Conservation (phyloP, 2,888 invertebrate species). For the Pecten maximus region DNA sequence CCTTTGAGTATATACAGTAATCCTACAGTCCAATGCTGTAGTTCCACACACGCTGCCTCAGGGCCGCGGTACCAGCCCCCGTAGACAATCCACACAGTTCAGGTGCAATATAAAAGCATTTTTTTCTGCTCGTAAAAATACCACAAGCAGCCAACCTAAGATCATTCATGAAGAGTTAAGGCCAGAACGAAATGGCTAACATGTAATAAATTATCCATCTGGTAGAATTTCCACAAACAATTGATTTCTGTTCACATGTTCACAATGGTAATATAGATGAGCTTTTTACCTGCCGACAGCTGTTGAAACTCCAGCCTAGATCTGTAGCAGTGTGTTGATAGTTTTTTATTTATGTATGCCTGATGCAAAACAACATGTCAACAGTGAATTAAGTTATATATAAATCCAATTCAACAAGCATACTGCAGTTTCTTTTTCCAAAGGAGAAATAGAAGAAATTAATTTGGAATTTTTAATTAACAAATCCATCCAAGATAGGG, state of each 20-base stretch:
- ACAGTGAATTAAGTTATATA: background rate
- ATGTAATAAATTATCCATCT: constrained; percentile 33
- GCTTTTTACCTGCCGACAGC: constrained; percentile 16
- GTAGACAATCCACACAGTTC: background rate
- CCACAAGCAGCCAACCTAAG: background rate
- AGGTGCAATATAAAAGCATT: constrained; percentile 23
- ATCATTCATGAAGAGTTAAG: constrained; percentile 9
- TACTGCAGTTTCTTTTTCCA: no score
- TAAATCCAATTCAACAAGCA: background rate
- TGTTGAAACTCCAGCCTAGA: constrained; percentile 23
- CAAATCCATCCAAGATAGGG: background rate
- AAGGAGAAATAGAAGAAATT: no score
- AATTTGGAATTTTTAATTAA: no score
- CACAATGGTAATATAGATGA: background rate
- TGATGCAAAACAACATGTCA: background rate
- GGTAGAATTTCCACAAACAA: constrained; percentile 24
- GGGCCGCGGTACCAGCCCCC: background rate
- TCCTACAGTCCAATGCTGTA: background rate
- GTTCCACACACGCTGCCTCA: background rate
- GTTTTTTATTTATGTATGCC: background rate
- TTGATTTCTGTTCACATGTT: constrained; percentile 14
- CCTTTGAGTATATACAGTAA: background rate
- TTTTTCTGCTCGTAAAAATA: constrained; percentile 23
- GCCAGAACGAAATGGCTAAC: background rate
- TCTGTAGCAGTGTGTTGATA: background rate